Percentiles rank a stretch among this genome's conserved stretches.
phyloP scores from a whole-genome alignment of 2,113 vertebrate genomes.

The Crocuta crocuta region DNA sequence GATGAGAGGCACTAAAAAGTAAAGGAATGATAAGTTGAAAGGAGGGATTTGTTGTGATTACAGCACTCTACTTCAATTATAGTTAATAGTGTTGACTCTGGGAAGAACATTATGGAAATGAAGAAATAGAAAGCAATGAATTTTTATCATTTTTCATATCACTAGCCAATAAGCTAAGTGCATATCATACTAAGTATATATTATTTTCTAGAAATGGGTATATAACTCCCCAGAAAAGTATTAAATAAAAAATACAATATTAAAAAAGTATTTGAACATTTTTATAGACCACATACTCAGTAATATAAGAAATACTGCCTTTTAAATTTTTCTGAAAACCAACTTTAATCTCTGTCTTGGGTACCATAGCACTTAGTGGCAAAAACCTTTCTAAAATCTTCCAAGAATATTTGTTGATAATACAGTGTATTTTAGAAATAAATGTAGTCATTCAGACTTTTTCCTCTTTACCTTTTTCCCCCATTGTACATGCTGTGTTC shows the following conservation, averaged over 20 bases:
- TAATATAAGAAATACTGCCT: neutral
- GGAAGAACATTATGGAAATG: constrained; percentile 1
- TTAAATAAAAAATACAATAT: constrained; percentile 30
- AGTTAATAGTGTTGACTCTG: neutral
- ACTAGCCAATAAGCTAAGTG: neutral
- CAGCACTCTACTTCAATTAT: neutral
- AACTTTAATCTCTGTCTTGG: neutral
- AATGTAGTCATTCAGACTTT: neutral
- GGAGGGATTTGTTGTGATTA: neutral
- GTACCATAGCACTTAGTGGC: neutral
- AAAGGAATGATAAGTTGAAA: neutral
- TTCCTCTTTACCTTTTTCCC: neutral
- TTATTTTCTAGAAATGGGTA: neutral
- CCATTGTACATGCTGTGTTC: neutral
- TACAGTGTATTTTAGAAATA: neutral
- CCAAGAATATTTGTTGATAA: neutral
- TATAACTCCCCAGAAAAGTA: neutral
- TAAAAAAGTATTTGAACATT: neutral
- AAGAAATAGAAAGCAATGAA: neutral
- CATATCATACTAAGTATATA: neutral
- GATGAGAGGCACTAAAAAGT: constrained; percentile 23
- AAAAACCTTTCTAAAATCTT: neutral
- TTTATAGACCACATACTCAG: neutral
- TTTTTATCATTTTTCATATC: constrained; percentile 47
- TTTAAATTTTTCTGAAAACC: constrained; percentile 31